Evolutionary conservation across 53 echinoderm and acorn worm genomes (phyloP).

Genomic region (Crossaster papposus): DNA sequence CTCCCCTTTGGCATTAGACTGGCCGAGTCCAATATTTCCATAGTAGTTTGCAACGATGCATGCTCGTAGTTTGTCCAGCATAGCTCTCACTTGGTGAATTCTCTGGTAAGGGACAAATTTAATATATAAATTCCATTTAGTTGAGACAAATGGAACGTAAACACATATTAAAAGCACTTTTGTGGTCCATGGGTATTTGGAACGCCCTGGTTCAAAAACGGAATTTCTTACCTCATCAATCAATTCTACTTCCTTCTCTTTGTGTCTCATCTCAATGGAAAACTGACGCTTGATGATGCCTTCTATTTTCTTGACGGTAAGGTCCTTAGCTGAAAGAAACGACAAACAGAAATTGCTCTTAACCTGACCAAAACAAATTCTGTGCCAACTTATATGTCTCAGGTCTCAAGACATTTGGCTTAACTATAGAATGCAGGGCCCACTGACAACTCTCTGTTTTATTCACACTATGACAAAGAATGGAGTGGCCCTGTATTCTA

Average conservation of each 20-base stretch:
- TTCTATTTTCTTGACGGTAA: constrained; percentile 87
- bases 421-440: too few relatives aligned
- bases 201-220: not conserved
- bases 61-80: constrained; percentile 91
- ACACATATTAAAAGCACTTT: too few relatives aligned
- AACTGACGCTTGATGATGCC: constrained; percentile 91
- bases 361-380: not conserved
- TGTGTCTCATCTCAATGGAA: constrained; percentile 78
- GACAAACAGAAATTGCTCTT: not conserved
- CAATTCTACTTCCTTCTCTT: constrained; percentile 93
- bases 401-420: too few relatives aligned
- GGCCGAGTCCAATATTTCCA: constrained; percentile 74
- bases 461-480: too few relatives aligned
- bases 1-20: constrained; percentile 60
- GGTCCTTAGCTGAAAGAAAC: constrained; percentile 72
- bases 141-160: too few relatives aligned
- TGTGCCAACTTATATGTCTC: too few relatives aligned
- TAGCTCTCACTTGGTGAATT: constrained; percentile 83
- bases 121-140: not conserved
- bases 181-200: not conserved
- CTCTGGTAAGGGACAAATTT: constrained; percentile 64
- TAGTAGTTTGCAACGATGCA: constrained; percentile 96
- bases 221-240: constrained; percentile 82
- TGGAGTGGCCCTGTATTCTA: too few relatives aligned
- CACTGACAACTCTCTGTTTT: too few relatives aligned